Evolutionary conservation across 1,140 invertebrate species (phyloP), one percentile per base, ranked within the genome.

Genomic region (Solen grandis): DNA sequence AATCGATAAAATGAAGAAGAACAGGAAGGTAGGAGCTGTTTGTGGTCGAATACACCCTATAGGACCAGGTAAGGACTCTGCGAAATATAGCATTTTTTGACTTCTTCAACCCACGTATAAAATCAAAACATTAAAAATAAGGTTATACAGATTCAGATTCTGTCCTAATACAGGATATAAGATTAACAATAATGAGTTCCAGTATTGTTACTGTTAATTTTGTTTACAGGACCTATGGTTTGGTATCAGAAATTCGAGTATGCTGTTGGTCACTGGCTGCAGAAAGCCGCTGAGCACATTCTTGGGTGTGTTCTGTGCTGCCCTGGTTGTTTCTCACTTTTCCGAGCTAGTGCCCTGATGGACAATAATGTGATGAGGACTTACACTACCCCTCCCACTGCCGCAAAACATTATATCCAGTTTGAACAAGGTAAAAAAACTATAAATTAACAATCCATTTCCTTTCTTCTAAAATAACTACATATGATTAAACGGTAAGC

Each of bases 171-270:
- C n/a, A n/a, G n/a, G n/a, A n/a, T n/a, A n/a, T n/a, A n/a, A n/a
- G n/a, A n/a, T n/a, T n/a, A n/a, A n/a, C n/a, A n/a, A n/a, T n/a
- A n/a, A n/a, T n/a, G n/a, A n/a, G n/a, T n/a, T n/a, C n/a, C n/a
- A n/a, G n/a, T n/a, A n/a, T n/a, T n/a, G n/a, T n/a, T n/a, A n/a
- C n/a, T n/a, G n/a, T n/a, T n/a, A n/a, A n/a, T n/a, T n/a, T n/a
- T n/a, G n/a, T n/a, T n/a, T n/a, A n/a, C n/a, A 95, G 98, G 98
- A 60, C 96, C 97, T 5, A 99, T 99, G 97, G 97, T 98, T 63
- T 99, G 98, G 98, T 99, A 99, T 92, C 98, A 99, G 92, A 95
- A 97, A 93, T 99, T 99, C 93, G 98, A 99, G 92, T 99, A 99
- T 88, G 98, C 98, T 66, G 98, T 99, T 92, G 98, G 98, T 86